Percentiles rank a stretch among this genome's conserved stretches.
Conservation (phyloP, 2,113 vertebrate species). For the Rattus rattus region DNA sequence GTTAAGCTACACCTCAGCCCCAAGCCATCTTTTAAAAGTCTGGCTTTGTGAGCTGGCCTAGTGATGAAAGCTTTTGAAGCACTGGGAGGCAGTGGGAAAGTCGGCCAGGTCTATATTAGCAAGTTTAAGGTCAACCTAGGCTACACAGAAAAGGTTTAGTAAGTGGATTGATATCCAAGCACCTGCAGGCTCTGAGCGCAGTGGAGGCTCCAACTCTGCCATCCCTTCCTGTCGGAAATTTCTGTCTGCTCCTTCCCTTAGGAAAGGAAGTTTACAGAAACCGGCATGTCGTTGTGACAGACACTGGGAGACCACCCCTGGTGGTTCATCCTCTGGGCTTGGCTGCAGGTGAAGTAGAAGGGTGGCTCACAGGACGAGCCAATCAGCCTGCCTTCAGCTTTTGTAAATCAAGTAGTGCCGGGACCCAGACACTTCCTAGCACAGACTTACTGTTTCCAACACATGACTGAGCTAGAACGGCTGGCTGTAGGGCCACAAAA, state of each 20-base stretch:
- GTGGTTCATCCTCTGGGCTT: neutral
- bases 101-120: neutral
- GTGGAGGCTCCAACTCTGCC: too few relatives aligned
- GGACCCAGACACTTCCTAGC: neutral
- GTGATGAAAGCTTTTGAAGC: neutral
- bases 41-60: neutral
- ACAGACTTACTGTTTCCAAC: neutral
- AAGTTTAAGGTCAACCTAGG: neutral
- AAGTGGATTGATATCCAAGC: neutral
- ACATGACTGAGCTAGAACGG: too few relatives aligned
- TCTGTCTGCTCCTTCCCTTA: neutral
- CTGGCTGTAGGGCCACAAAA: too few relatives aligned
- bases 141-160: neutral
- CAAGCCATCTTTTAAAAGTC: neutral
- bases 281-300: neutral
- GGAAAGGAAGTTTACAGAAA: neutral
- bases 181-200: neutral
- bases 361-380: rapidly evolving
- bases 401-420: neutral
- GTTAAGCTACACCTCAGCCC: neutral
- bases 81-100: neutral
- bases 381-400: neutral
- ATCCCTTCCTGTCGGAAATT: neutral
- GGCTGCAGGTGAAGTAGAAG: neutral
- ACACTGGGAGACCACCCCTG: neutral